Conservation (phyloP, 2,888 invertebrate genomes). For the Rotaria macrura region DNA sequence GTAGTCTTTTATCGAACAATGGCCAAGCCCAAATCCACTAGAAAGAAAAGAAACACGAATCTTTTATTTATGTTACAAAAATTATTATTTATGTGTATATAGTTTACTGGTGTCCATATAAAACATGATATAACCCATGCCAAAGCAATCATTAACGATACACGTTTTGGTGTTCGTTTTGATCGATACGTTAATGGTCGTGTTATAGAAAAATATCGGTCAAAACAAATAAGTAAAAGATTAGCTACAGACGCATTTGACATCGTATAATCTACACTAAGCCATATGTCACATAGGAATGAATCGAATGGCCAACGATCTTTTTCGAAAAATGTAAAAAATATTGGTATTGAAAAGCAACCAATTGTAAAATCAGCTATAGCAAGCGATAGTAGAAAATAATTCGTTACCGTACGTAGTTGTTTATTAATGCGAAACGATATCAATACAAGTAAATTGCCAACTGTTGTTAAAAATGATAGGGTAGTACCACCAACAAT, state of each 20-base stretch:
- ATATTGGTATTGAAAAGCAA: slow-evolving; percentile 90
- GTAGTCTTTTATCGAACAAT: neutral
- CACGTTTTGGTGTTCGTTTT: slow-evolving; percentile 78
- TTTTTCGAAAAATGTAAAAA: slow-evolving; percentile 78
- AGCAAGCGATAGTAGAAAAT: slow-evolving; percentile 78
- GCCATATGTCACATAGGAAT: slow-evolving; percentile 79
- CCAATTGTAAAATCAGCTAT: slow-evolving; percentile 95
- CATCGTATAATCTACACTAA: slow-evolving; percentile 89
- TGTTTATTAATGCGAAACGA: slow-evolving; percentile 97
- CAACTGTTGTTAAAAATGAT: slow-evolving; percentile 63
- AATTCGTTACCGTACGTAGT: slow-evolving; percentile 94
- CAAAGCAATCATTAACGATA: slow-evolving; percentile 79
- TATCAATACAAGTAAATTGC: slow-evolving; percentile 94
- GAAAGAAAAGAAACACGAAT: neutral
- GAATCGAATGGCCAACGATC: slow-evolving; percentile 92
- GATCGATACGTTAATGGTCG: slow-evolving; percentile 88
- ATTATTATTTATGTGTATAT: neutral
- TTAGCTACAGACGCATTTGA: slow-evolving; percentile 96
- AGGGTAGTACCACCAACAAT: neutral
- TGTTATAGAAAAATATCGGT: slow-evolving; percentile 78
- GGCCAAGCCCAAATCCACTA: slow-evolving; percentile 19
- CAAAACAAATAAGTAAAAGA: slow-evolving; percentile 92
- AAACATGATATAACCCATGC: slow-evolving; percentile 89
- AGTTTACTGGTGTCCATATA: slow-evolving; percentile 93
- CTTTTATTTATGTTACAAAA: neutral